Conservation (phyloP, 2,113 vertebrate species). For the Dryoscopus gambensis region DNA sequence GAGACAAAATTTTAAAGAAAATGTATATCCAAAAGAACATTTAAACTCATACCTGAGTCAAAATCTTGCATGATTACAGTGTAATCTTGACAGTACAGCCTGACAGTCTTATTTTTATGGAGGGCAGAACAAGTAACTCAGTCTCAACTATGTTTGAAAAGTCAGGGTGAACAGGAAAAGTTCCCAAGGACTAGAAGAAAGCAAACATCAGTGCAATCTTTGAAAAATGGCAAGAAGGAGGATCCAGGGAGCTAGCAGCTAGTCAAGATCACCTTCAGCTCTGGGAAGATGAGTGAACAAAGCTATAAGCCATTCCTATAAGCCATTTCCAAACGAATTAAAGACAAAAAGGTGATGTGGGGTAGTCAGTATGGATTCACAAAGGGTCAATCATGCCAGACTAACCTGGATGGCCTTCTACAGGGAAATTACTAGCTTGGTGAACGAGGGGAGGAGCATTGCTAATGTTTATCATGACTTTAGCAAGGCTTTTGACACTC, state of each 20-base stretch:
- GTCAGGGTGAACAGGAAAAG: not conserved
- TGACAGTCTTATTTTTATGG: not conserved
- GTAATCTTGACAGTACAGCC: not conserved
- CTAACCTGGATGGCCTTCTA: not conserved
- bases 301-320: not conserved
- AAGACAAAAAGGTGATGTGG: not conserved
- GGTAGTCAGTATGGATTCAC: not conserved
- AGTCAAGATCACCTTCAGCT: not conserved
- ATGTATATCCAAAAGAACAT: not conserved
- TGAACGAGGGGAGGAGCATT: not conserved
- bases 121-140: not conserved
- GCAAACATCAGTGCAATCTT: not conserved
- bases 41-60: not conserved
- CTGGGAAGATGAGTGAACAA: not conserved
- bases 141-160: not conserved
- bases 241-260: not conserved
- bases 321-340: not conserved
- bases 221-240: not conserved
- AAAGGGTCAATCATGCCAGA: not conserved
- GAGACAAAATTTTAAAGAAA: not conserved
- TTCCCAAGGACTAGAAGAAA: not conserved
- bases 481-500: not conserved
- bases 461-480: not conserved
- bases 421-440: not conserved
- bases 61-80: not conserved